Evolutionary conservation across 2,113 vertebrate genomes (phyloP).

Genomic region (Vicugna pacos): DNA sequence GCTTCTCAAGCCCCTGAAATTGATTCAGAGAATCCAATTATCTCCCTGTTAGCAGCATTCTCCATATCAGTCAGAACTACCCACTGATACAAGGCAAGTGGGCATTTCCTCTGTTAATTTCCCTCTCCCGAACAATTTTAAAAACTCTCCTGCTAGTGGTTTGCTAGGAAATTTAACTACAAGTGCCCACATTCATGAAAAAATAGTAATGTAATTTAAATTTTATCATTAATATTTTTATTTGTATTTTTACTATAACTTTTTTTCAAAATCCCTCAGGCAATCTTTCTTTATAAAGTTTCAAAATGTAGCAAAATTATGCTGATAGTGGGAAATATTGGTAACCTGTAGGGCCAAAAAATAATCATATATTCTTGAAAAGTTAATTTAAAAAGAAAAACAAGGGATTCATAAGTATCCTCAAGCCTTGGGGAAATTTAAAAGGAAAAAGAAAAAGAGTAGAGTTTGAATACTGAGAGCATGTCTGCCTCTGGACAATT

Average conservation of each 20-base stretch:
- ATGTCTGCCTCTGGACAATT: slow-evolving; percentile 5
- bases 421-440: background rate
- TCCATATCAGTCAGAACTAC: background rate
- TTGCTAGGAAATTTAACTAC: slow-evolving; percentile 32
- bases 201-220: slow-evolving; percentile 12
- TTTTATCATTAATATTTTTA: background rate
- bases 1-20: background rate
- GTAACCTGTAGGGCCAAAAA: background rate
- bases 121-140: background rate
- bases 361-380: slow-evolving; percentile 28
- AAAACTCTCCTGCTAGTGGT: background rate
- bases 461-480: background rate
- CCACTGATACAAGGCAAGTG: background rate
- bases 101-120: slow-evolving; percentile 37
- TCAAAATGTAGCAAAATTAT: slow-evolving; percentile 58
- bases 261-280: background rate
- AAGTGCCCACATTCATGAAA: background rate
- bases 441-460: slow-evolving; percentile 39
- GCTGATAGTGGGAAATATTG: background rate
- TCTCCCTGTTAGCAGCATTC: background rate
- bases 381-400: background rate
- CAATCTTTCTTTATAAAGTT: slow-evolving; percentile 26
- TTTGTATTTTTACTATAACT: background rate
- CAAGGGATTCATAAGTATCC: background rate
- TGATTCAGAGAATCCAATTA: background rate